These are phyloP conservation scores for Osmerus mordax DNA, from an alignment of 2,113 vertebrate species.

Conservation along the genomic window DNA sequence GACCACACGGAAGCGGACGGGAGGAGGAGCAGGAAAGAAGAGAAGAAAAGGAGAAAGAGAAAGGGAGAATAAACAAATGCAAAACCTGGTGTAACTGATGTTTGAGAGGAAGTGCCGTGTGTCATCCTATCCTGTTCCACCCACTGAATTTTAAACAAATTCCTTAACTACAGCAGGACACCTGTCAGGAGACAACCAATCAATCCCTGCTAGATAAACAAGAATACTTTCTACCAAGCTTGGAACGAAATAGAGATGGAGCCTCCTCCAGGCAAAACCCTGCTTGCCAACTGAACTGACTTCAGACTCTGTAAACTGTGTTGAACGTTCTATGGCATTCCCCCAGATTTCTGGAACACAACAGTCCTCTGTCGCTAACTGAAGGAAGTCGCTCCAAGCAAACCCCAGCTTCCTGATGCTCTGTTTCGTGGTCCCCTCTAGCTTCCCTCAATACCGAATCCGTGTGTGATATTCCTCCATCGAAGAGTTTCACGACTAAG, in stretches of 20 bases:
- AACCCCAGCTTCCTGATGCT: too few species aligned
- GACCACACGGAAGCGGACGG: slow-evolving; percentile 46
- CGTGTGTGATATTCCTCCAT: too few species aligned
- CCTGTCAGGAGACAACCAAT: slow-evolving; percentile 36
- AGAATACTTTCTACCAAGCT: neutral
- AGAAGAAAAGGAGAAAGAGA: slow-evolving; percentile 44
- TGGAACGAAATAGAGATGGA: neutral
- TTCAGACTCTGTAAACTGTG: too few species aligned
- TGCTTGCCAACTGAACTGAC: neutral
- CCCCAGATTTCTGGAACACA: too few species aligned
- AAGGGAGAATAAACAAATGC: slow-evolving; percentile 55
- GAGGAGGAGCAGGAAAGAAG: slow-evolving; percentile 15
- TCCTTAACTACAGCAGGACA: slow-evolving; percentile 49
- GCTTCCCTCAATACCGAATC: too few species aligned
- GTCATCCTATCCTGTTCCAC: slow-evolving; percentile 37
- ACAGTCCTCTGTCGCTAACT: too few species aligned
- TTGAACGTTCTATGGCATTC: too few species aligned
- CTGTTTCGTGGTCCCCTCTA: too few species aligned
- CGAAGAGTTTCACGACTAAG: too few species aligned
- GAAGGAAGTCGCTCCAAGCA: too few species aligned
- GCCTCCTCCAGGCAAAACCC: neutral
- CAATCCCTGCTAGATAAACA: neutral
- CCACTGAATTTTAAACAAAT: slow-evolving; percentile 66
- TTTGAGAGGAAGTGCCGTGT: slow-evolving; percentile 50
- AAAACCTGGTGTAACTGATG: slow-evolving; percentile 69